Conservation (phyloP, 1,140 invertebrate species). For the Halictus rubicundus region DNA sequence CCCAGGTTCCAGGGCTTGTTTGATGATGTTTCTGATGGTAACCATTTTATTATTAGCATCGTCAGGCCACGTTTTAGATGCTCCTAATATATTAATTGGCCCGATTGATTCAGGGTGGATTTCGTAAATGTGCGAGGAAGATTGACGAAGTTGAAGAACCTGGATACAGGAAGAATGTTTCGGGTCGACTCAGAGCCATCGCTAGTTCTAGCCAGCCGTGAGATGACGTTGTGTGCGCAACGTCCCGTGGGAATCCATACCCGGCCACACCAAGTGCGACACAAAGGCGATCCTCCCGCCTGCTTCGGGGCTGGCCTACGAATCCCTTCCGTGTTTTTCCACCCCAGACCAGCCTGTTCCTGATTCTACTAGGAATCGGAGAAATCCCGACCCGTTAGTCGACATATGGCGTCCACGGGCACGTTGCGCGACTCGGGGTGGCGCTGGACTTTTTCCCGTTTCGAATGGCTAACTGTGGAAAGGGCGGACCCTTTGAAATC, state of each 20-base stretch:
- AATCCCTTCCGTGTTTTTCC: constrained; percentile 67
- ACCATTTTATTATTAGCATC: too few relatives aligned
- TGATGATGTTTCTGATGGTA: too few relatives aligned
- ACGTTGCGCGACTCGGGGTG: constrained; percentile 3
- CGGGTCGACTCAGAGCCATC: constrained; percentile 7
- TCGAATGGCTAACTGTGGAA: not conserved
- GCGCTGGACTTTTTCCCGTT: not conserved
- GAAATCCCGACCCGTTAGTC: constrained; percentile 43
- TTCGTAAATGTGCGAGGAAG: too few relatives aligned
- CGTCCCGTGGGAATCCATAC: constrained; percentile 73
- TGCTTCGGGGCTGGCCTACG: constrained; percentile 45
- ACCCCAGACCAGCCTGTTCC: constrained; percentile 31
- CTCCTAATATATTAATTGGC: too few relatives aligned
- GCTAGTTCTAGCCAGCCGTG: constrained; percentile 28
- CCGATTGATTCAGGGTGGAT: too few relatives aligned
- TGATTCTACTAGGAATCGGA: constrained; percentile 44
- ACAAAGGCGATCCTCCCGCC: constrained; percentile 63
- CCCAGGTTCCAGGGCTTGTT: too few relatives aligned
- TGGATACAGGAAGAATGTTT: not conserved
- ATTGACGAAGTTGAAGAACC: too few relatives aligned
- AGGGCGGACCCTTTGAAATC: not conserved
- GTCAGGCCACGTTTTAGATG: too few relatives aligned
- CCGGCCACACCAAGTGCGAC: constrained; percentile 47
- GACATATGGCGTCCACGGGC: constrained; percentile 28
- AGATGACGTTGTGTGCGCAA: constrained; percentile 50